Base-by-base conservation (phyloP, 1,140 invertebrate species). In the Drosophila pruinosa region DNA sequence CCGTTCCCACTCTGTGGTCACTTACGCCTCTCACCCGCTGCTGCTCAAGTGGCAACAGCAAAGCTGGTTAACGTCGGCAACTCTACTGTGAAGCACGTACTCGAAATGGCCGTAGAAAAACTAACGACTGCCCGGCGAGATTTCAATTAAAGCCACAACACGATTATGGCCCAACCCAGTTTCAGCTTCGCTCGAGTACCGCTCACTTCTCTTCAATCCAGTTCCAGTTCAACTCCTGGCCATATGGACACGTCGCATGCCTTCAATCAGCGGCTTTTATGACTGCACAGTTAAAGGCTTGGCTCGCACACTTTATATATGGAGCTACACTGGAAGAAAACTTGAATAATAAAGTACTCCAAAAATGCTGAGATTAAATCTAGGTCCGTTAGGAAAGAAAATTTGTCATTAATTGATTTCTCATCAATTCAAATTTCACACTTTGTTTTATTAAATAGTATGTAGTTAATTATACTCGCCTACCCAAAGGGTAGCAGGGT, bases 81-180 rank as follows among this genome's bases (percentile, higher is more conserved):
- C 57, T 28, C 38, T 26, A 6, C 62, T 64, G 38, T 76, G 75
- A 72, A 70, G 80, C 82, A 86, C 81, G 82, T 88, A 78, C 81
- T 88, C 45, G 22, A 81, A 85, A 81, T 86, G 82, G 53, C 28
- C 67, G 45, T 73, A 83, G 57, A 68, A 64, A 77, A 63, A 63
- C 50, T 64, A 58, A 45, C 74, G 28, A 75, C 70, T 36, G 54
- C 36, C 47, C 45, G 48, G 36, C 65, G 62, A 88, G 81, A 86
- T 86, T 86, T 86, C 81, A 86, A 86, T 86, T 86, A 86, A 86
- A 74, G 65, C 62, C 43, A 10, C 26, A 59, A 61, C 54, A 68
- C 68, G 72, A 73, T 83, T 83, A 83, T 45, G 58, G 34, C 14
- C 43, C 45, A 48, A 8, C 47, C 38, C 54, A 58, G 53, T 39